phyloP scores from a whole-genome alignment of 2,888 invertebrate species.

The Bruchidius siliquastri region DNA sequence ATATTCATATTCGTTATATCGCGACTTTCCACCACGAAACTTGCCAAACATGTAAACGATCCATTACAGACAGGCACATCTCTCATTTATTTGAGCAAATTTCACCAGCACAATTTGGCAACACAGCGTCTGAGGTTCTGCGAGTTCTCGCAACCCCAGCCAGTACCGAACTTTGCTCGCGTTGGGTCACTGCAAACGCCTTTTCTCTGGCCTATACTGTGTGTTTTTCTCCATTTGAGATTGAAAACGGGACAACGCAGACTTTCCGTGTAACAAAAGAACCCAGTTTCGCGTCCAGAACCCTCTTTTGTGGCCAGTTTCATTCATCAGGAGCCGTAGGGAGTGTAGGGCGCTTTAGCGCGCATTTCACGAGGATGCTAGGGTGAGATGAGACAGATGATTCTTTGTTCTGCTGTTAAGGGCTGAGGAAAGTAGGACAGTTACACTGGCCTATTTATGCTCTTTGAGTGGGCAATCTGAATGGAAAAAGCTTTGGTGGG shows the following conservation, averaged over 20 bases:
- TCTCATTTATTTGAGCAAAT: not conserved
- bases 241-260: not conserved
- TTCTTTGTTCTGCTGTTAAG: not conserved
- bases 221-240: not conserved
- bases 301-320: not conserved
- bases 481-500: not conserved
- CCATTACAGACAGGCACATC: too few relatives aligned
- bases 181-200: not conserved
- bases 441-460: not conserved
- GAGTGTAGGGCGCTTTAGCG: not conserved
- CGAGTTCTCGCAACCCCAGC: conserved; percentile 20
- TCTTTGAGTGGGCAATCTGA: not conserved
- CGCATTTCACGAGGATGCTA: not conserved
- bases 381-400: not conserved
- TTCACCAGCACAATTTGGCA: conserved; percentile 6
- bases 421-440: not conserved
- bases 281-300: not conserved
- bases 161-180: conserved; percentile 12
- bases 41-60: too few relatives aligned
- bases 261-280: not conserved
- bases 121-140: conserved; percentile 16
- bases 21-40: too few relatives aligned
- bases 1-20: too few relatives aligned
- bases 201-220: not conserved
- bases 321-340: not conserved